Base-by-base conservation (phyloP, 2,888 invertebrate genomes). In the Pseudolycoriella hygida region DNA sequence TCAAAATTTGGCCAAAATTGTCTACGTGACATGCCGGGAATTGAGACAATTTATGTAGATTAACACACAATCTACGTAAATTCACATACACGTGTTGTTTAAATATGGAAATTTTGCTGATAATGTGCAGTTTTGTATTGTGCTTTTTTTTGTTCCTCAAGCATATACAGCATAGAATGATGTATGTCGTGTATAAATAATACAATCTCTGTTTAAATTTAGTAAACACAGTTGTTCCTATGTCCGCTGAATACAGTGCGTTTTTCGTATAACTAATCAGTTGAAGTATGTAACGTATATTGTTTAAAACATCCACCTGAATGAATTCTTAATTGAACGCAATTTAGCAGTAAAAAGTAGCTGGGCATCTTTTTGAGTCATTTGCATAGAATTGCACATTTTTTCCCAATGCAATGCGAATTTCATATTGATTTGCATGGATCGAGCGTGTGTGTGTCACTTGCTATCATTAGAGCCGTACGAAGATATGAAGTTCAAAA, bases 31-130 rank as follows among this genome's bases (percentile, higher is more conserved):
- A 40, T 40, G 19, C 40, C 40, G 40, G 18, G 40, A 40, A 40
- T 40, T 40, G 40, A 40, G 40, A 40, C 40, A 40, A 40, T 40
- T 40, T 40, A 40, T 40, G 40, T 40, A 40, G 18, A 40, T 40
- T 40, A 40, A 40, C 18, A 40, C 34, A 34, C 34, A 34, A 34
- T 34, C 34, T 34, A 34, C 34, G 34, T 34, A 34, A 12, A 34
- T 34, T 34, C 34, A 12, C 34, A 34, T 34, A 34, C 34, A 34
- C 34, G 34, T 34, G 34, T 34, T 34, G 34, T 34, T 34, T 34
- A 34, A 34, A 34, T 34, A 34, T 34, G 34, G 34, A 34, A 34
- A 34, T 34, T 34, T 34, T 34, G 34, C 25, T 34, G 34, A 34
- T 34, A 14, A 34, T 34, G 34, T 34, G 34, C 34, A 34, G 34